Evolutionary conservation across 2,888 invertebrate species (phyloP), one percentile per base, ranked within the genome.

Genomic region (Drosophila nr. perissopoda): DNA sequence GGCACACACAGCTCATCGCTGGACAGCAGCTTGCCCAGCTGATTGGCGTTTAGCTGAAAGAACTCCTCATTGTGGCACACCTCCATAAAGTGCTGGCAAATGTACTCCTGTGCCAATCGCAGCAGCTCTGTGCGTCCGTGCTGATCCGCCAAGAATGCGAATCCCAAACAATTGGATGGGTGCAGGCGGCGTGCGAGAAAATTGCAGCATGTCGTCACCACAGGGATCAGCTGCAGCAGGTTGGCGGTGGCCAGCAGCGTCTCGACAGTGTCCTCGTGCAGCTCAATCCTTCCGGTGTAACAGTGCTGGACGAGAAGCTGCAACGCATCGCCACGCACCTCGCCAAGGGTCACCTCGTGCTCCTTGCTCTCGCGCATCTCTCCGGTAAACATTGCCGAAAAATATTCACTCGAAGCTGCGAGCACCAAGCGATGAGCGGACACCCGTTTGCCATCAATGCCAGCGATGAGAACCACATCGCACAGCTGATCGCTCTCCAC

Each of bases 321-420:
- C 61, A 99, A 94, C 42, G 98, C 97, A 91, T 97, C 97, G 29
- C 97, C 96, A 91, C 97, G 97, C 49, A 99, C 96, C 90, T 96
- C 96, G 80, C 96, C 96, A 82, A 99, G 94, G 71, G 96, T 96
- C 42, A 99, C 96, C 94, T 98, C 98, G 73, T 95, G 95, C 92
- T 97, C 96, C 74, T 95, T 95, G 7, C 97, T 95, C 94, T 99
- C 98, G 79, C 96, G 94, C 75, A 98, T 94, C 63, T 97, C 96
- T 67, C 96, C 97, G 31, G 97, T 98, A 92, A 99, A 99, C 98
- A 99, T 98, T 49, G 98, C 98, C 51, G 97, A 96, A 94, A 99
- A 99, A 93, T 99, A 99, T 93, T 98, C 98, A 84, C 98, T 98
- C 69, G 97, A 97, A 49, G 98, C 97, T 84, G 97, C 96, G 77